phyloP scores from a whole-genome alignment of 2,888 invertebrate genomes.

The Stictocephala bisonia region DNA sequence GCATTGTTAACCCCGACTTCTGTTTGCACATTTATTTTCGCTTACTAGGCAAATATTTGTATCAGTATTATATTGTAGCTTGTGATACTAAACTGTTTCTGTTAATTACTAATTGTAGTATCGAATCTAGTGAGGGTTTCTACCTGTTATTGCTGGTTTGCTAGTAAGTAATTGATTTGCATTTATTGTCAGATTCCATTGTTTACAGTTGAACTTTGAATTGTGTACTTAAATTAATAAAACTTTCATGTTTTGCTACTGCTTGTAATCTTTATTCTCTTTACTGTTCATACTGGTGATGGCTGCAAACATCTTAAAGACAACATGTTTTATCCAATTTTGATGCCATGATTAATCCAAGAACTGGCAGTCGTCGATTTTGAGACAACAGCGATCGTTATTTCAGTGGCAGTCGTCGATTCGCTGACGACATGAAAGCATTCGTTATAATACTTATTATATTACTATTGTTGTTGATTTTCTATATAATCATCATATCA shows the following conservation, averaged over 20 bases:
- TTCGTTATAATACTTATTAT: no score
- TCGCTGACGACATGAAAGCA: no score
- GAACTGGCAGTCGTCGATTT: no score
- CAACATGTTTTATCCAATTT: no score
- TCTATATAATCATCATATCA: no score
- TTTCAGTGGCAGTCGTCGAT: no score
- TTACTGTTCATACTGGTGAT: no score
- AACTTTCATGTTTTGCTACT: conserved; percentile 24
- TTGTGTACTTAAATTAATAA: conserved; percentile 27
- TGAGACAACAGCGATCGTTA: no score
- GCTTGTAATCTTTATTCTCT: background rate
- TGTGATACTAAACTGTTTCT: conserved; percentile 39
- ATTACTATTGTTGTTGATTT: no score
- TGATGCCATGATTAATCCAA: no score
- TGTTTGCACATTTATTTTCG: background rate
- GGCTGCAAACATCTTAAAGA: no score
- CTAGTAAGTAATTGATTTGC: conserved; percentile 29
- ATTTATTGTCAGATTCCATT: conserved; percentile 23
- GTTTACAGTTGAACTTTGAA: background rate
- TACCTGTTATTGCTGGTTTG: conserved; percentile 16
- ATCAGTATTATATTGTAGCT: conserved; percentile 33
- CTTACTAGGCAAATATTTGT: conserved; percentile 9
- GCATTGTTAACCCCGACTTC: conserved; percentile 18
- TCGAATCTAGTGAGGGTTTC: conserved; percentile 20
- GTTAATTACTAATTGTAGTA: conserved; percentile 30